Conservation (phyloP, 2,888 invertebrate genomes). For the Nycteola revayana region DNA sequence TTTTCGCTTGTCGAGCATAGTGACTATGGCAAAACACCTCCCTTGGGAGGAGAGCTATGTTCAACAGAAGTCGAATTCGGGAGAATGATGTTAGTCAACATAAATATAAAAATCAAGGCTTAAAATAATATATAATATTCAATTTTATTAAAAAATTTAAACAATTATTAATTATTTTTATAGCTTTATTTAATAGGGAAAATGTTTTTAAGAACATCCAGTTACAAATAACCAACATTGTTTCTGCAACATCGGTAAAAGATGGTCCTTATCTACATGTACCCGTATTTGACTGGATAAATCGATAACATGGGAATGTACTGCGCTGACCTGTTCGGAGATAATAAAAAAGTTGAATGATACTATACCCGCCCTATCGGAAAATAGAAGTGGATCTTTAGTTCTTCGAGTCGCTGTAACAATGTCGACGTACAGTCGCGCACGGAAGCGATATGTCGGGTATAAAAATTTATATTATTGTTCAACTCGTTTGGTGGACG, state of each 20-base stretch:
- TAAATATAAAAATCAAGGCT: too few relatives aligned
- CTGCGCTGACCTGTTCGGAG: slow-evolving; percentile 62
- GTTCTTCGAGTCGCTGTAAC: slow-evolving; percentile 64
- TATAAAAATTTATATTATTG: slow-evolving; percentile 31
- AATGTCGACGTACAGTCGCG: slow-evolving; percentile 56
- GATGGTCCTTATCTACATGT: slow-evolving; percentile 23
- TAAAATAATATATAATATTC: too few relatives aligned
- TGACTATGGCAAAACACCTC: too few relatives aligned
- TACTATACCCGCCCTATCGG: slow-evolving; percentile 73
- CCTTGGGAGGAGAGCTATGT: too few relatives aligned
- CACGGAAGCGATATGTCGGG: slow-evolving; percentile 35
- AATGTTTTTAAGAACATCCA: too few relatives aligned
- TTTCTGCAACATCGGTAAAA: slow-evolving; percentile 24
- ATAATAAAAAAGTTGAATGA: slow-evolving; percentile 79
- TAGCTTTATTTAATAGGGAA: too few relatives aligned
- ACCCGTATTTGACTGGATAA: slow-evolving; percentile 37
- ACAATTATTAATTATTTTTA: too few relatives aligned
- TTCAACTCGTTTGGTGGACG: slow-evolving; percentile 18
- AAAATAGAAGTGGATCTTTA: slow-evolving; percentile 73
- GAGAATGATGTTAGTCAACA: too few relatives aligned
- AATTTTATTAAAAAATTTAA: too few relatives aligned
- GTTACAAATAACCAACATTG: slow-evolving; percentile 15
- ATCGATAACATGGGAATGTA: slow-evolving; percentile 39
- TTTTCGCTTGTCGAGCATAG: too few relatives aligned
- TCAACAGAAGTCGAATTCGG: too few relatives aligned